A percentile compares a stretch with the other conserved stretches of the same genome.
These are phyloP conservation scores for Marmota monax DNA, from an alignment of 2,113 vertebrate species.

Conservation along the genomic window DNA sequence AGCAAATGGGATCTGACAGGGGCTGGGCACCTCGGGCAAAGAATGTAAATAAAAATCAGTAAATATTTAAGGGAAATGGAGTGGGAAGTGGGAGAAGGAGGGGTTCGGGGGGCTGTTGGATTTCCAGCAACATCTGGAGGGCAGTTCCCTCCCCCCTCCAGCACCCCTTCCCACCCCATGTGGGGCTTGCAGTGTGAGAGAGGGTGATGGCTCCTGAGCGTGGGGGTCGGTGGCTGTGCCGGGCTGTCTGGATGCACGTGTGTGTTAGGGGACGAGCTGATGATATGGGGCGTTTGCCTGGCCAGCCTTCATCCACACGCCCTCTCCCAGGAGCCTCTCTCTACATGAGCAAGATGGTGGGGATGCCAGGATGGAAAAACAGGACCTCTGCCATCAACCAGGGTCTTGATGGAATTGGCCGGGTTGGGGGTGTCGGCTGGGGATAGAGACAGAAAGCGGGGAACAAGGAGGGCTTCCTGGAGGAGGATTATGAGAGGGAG, in stretches of 20 bases:
- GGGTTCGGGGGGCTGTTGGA: conserved; percentile 52
- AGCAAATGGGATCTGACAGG: conserved; percentile 80
- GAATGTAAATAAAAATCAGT: conserved; percentile 84
- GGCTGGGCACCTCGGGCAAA: conserved; percentile 77
- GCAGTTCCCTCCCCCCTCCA: background rate
- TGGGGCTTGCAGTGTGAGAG: background rate
- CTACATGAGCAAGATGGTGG: background rate
- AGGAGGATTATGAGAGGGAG: background rate
- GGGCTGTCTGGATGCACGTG: background rate
- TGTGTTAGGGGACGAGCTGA: background rate
- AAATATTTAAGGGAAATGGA: conserved; percentile 81
- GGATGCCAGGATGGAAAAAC: background rate
- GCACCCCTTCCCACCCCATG: background rate
- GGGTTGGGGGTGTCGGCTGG: background rate
- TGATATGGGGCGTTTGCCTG: background rate
- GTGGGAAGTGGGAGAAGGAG: conserved; percentile 62
- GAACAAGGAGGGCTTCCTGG: conserved; percentile 18
- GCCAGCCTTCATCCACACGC: background rate
- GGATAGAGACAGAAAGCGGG: background rate
- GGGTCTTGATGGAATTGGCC: background rate
- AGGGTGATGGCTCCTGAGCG: background rate
- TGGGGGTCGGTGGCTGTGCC: background rate
- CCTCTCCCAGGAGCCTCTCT: background rate
- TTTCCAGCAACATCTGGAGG: conserved; percentile 82
- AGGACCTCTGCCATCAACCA: background rate